Base-by-base conservation (phyloP, 2,797 vertebrate species). In the Sarcophilus harrisii region DNA sequence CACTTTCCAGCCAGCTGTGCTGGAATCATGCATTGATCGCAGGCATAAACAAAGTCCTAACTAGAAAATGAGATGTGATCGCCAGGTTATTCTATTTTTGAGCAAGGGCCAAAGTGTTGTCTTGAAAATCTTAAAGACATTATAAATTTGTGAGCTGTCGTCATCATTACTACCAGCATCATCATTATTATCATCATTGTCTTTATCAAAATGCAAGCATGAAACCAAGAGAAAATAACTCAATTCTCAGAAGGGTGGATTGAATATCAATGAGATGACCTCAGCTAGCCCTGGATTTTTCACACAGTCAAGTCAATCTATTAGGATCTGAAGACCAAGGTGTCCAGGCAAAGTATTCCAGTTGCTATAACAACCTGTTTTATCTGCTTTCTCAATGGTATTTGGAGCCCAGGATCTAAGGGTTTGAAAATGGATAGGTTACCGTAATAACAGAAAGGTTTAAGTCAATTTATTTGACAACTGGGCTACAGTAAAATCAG, bases 191-290 rank as follows among this genome's bases (percentile, higher is more conserved):
- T 5, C 29, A 73, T 54, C 66, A 92, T 93, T 95, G 91, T 90
- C 92, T 60, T 93, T 94, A 45, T 89, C 18, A 58, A 62, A 16
- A 1, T 24, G 11, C 54, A 49, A 57, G 6, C 0, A 12, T 0
- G 6, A 94, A 90, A 91, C 57, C 45, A 38, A 90, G 92, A 92
- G 95, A 29, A 30, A 18, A 55, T 91, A 92, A 59, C 3, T 30
- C 58, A 66, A 6, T 0, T 0, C 0, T 0, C 2, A 0, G 32
- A 57, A 14, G 2, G 45, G 45, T 87, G 45, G 30, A 0, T 0
- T 52, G 66, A 90, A 45, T 87, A 49, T 57, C 28, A 49, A 93
- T 93, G 18, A 49, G 28, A 66, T 29, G 58, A 28, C 16, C 2
- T 10, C 27, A 58, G 93, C 90, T 92, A 73, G 73, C 38, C 73